These are phyloP conservation scores for Mormyrus iriodes DNA, from an alignment of 2,113 vertebrate genomes.

Conservation along the genomic window DNA sequence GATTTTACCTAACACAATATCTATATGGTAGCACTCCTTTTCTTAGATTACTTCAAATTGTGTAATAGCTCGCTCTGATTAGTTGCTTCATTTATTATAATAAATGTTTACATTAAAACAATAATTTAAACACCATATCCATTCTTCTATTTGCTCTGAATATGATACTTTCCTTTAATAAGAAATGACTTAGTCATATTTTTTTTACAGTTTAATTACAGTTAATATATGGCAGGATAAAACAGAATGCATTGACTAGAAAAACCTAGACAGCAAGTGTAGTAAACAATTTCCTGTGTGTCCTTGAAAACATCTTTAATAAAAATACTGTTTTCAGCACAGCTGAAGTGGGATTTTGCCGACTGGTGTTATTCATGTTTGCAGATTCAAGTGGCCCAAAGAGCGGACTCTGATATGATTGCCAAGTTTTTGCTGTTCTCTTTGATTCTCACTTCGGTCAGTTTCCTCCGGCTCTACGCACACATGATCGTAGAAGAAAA, in stretches of 20 bases:
- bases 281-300: background rate
- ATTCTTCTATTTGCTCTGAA: background rate
- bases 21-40: background rate
- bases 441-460: slow-evolving; percentile 38
- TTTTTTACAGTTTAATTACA: no score
- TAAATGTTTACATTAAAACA: background rate
- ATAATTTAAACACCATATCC: background rate
- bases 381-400: background rate
- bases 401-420: slow-evolving; percentile 43
- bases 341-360: background rate
- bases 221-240: background rate
- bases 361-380: background rate
- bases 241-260: background rate
- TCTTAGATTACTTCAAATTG: background rate
- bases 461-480: slow-evolving; percentile 38
- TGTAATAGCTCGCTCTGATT: background rate
- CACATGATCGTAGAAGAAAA: slow-evolving; percentile 55
- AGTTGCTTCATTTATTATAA: background rate
- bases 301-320: background rate
- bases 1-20: background rate
- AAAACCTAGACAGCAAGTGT: background rate
- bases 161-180: background rate
- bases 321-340: background rate
- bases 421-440: slow-evolving; percentile 45
- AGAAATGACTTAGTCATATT: background rate